These are phyloP conservation scores for Siniperca undulata DNA, from an alignment of 2,797 vertebrate genomes.

Conservation along the genomic window DNA sequence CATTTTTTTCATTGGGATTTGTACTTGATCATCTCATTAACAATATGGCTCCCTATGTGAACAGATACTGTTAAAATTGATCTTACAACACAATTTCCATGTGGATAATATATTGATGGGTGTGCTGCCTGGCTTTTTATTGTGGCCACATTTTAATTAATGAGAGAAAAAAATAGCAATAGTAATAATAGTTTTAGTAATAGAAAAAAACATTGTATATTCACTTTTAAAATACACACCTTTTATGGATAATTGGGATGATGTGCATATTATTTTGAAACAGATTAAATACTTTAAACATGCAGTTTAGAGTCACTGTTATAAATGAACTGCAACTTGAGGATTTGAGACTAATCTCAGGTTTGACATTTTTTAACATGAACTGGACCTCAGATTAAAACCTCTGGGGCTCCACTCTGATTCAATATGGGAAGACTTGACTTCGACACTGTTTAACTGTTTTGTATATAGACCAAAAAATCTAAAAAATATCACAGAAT, in stretches of 20 bases:
- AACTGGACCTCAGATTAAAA: neutral
- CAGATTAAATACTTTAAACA: too few relatives aligned
- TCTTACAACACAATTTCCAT: neutral
- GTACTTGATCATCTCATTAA: too few relatives aligned
- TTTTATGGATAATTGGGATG: neutral
- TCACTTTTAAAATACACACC: too few relatives aligned
- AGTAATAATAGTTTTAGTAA: neutral
- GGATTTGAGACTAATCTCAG: neutral
- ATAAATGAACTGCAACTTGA: neutral
- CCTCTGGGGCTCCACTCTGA: neutral
- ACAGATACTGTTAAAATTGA: too few relatives aligned
- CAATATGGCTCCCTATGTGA: too few relatives aligned
- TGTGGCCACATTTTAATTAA: neutral
- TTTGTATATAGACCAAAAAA: neutral
- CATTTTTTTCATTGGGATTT: too few relatives aligned
- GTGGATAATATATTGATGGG: neutral
- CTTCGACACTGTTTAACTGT: neutral
- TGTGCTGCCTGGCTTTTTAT: neutral
- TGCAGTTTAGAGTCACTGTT: neutral
- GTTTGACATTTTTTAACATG: neutral
- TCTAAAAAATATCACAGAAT: neutral
- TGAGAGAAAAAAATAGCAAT: neutral
- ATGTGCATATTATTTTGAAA: neutral
- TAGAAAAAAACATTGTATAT: neutral
- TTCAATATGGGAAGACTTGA: neutral